These are phyloP conservation scores for Nasonia longicornis DNA, from an alignment of 1,140 invertebrate genomes.

Conservation along the genomic window DNA sequence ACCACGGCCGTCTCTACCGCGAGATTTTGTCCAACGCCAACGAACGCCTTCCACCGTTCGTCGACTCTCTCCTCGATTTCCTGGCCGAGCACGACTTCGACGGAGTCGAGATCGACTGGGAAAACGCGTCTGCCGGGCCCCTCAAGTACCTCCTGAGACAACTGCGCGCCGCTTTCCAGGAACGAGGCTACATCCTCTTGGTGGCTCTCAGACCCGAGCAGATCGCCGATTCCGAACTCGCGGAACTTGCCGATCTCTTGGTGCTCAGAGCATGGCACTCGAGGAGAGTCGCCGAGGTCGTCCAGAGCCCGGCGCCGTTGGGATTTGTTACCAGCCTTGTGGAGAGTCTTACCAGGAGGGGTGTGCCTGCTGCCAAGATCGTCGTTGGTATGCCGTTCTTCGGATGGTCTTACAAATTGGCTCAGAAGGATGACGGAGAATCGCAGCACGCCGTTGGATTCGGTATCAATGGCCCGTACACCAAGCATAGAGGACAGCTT, in stretches of 20 bases:
- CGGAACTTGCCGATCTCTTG: slow-evolving; percentile 55
- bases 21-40: slow-evolving; percentile 49
- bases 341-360: slow-evolving; percentile 57
- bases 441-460: slow-evolving; percentile 57
- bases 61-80: slow-evolving; percentile 70
- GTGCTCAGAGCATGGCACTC: slow-evolving; percentile 63
- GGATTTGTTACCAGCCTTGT: slow-evolving; percentile 49
- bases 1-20: slow-evolving; percentile 62
- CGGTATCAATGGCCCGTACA: slow-evolving; percentile 75
- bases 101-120: slow-evolving; percentile 76
- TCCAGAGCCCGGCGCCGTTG: slow-evolving; percentile 58
- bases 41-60: slow-evolving; percentile 61
- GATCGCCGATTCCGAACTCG: slow-evolving; percentile 53
- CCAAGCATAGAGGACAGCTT: slow-evolving; percentile 75
- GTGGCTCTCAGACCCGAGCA: slow-evolving; percentile 56
- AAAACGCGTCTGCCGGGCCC: slow-evolving; percentile 55
- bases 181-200: slow-evolving; percentile 53
- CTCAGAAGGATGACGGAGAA: slow-evolving; percentile 54
- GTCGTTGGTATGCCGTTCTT: slow-evolving; percentile 75
- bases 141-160: slow-evolving; percentile 51
- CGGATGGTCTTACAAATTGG: slow-evolving; percentile 68
- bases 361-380: slow-evolving; percentile 71
- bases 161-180: slow-evolving; percentile 47
- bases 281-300: slow-evolving; percentile 55
- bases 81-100: slow-evolving; percentile 72